Conservation (phyloP, 2,888 invertebrate species). For the Taenaris catops region DNA sequence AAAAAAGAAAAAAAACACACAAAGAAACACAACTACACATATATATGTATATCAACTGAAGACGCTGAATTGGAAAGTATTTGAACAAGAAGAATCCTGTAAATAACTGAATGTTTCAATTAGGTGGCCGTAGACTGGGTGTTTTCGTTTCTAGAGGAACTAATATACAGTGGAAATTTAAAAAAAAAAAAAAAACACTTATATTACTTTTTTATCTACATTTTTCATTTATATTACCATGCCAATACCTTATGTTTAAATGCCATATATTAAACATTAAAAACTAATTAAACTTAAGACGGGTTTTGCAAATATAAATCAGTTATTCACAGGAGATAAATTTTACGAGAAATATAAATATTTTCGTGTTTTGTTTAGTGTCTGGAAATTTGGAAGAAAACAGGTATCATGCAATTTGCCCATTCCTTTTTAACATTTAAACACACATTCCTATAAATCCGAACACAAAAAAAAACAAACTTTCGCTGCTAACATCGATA, state of each 20-base stretch:
- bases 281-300: too few relatives aligned
- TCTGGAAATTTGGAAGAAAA: constrained; percentile 30
- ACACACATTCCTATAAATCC: constrained; percentile 74
- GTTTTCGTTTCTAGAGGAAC: constrained; percentile 9
- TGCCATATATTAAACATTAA: too few relatives aligned
- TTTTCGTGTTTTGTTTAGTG: constrained; percentile 19
- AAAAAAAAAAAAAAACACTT: neutral
- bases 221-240: too few relatives aligned
- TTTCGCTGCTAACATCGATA: constrained; percentile 18
- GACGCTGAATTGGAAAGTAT: neutral
- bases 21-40: constrained; percentile 28
- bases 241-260: too few relatives aligned
- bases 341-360: constrained; percentile 19
- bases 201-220: too few relatives aligned
- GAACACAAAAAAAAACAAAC: constrained; percentile 53
- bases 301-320: too few relatives aligned
- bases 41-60: constrained; percentile 17
- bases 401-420: constrained; percentile 56
- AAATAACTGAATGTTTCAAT: constrained; percentile 56
- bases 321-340: constrained; percentile 68
- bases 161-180: neutral
- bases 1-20: constrained; percentile 52
- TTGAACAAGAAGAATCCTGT: constrained; percentile 40
- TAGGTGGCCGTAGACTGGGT: constrained; percentile 51
- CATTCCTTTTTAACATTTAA: constrained; percentile 55